Evolutionary conservation across 2,888 invertebrate species (phyloP), one percentile per base, ranked within the genome.

Genomic region (Tipula unca): DNA sequence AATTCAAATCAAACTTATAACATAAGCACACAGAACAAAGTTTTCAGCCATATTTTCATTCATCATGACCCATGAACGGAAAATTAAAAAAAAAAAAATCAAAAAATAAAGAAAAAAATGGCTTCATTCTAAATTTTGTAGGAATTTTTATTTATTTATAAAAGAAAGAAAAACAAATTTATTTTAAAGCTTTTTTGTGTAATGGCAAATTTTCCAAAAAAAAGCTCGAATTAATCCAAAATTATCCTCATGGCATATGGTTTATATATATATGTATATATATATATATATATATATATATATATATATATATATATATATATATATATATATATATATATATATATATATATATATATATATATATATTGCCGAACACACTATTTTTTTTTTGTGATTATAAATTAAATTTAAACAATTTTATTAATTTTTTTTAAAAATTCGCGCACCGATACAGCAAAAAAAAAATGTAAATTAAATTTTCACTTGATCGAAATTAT

Each of bases 21-120:
- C 4, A 42, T 42, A 42, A 10, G 13, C 42, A 25, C 25, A 83
- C 35, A 3, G 83, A 32, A 32, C 4, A 83, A 83, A 83, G 32
- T 35, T 69, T 69, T 83, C 83, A 83, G 83, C 83, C 83, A 83
- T 83, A 83, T 83, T 83, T 83, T 83, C 83, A 83, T 83, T 83
- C 83, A 32, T 32, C n/a, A 83, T 83, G 83, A 83, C 83, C 83
- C 83, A 83, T 83, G 83, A 83, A 83, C 83, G 20, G 69, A 69
- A 69, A 25, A 69, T 69, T 69, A 25, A 25, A 4, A n/a, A 32
- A 35, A 82, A 83, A 83, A 32, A 83, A 35, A 83, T 32, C n/a
- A 83, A 29, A 13, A 29, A 29, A 29, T n/a, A n/a, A 82, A 29
- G 10, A 20, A n/a, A 83, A 83, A 83, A 32, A 83, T 83, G 83